Evolutionary conservation across 2,888 invertebrate genomes (phyloP), one percentile per base, ranked within the genome.

Genomic region (Stenolophus ochropezus): DNA sequence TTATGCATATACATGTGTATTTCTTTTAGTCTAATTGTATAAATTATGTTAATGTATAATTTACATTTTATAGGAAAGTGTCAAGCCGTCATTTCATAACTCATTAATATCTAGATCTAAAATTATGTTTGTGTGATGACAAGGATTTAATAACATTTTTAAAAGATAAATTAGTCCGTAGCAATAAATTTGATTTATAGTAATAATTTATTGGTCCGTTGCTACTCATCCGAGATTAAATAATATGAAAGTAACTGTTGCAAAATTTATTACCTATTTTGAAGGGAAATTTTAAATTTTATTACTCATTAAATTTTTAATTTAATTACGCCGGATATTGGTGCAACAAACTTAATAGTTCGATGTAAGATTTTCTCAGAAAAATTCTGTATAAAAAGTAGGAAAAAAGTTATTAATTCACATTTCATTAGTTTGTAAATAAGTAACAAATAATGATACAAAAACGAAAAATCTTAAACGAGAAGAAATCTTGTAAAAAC

Each of bases 131-230:
- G 25, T 25, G 5, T 61, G 61, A 23, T 61, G 56, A 56, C 56
- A 21, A 20, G 20, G 21, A 20, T 56, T 56, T 42, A 42, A 56
- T 56, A 56, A 18, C 56, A 20, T 56, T 53, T 56, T 56, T 20
- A 56, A 56, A 56, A 56, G 56, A 56, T 56, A 20, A 21, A 56
- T 56, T 56, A 56, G 56, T 20, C 20, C 5, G 8, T 3, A 61
- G 61, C 21, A 61, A 61, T 61, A 61, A 61, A 8, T 61, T 61
- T 61, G 25, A 61, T 61, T 61, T 61, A 69, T 18, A 69, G 18
- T 27, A 33, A 33, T 69, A 33, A 69, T 69, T 69, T 69, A 69
- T 69, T 27, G 18, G 65, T 69, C 33, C 65, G 21, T 69, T 69
- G 65, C 33, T 69, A 33, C 65, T 27, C 65, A 33, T 69, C 65